These are phyloP conservation scores for Tapirus terrestris DNA, from an alignment of 2,113 vertebrate genomes.

Conservation along the genomic window DNA sequence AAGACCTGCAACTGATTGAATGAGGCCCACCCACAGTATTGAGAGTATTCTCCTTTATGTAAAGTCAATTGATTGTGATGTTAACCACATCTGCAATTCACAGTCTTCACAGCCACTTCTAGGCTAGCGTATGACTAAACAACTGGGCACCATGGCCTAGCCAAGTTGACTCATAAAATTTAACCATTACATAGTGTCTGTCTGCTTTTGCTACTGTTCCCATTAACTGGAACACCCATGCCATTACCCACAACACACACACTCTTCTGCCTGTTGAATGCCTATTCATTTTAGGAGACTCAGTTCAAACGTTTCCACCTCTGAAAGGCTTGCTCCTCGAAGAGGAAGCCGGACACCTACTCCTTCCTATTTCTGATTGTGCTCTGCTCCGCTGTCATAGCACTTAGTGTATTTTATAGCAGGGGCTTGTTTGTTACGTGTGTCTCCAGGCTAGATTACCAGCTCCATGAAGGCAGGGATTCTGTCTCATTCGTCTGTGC, in stretches of 20 bases:
- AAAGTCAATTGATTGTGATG: background rate
- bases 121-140: background rate
- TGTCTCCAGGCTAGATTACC: background rate
- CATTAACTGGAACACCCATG: background rate
- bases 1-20: background rate
- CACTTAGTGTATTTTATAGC: background rate
- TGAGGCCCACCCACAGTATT: background rate
- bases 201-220: background rate
- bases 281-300: background rate
- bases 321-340: background rate
- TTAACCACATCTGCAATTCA: background rate
- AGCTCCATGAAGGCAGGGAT: background rate
- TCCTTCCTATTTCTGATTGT: background rate
- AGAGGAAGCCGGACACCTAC: background rate
- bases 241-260: rapidly evolving
- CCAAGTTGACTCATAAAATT: background rate
- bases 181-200: background rate
- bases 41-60: background rate
- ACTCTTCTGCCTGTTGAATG: background rate
- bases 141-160: background rate
- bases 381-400: background rate
- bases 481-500: background rate
- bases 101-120: background rate
- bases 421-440: background rate
- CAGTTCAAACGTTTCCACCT: background rate